Percentiles rank a stretch among this genome's conserved stretches.
phyloP scores from a whole-genome alignment of 2,888 invertebrate genomes.

The Tanytarsus gracilentus region DNA sequence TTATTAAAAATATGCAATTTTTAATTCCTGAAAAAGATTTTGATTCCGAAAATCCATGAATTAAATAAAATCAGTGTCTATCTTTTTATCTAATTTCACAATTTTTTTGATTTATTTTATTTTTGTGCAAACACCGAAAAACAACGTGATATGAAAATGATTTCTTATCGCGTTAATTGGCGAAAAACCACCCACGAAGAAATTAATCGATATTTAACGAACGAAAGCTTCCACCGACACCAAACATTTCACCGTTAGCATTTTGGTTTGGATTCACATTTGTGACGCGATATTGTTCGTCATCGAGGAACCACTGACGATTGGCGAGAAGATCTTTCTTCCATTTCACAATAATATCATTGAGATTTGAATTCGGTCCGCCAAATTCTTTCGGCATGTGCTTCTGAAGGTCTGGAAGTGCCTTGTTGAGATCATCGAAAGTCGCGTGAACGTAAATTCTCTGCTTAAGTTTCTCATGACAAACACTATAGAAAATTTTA shows the following conservation, averaged over 20 bases:
- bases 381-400: conserved; percentile 44
- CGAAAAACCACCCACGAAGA: background rate
- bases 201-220: conserved; percentile 18
- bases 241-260: conserved; percentile 1
- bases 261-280: conserved; percentile 36
- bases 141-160: too few species aligned
- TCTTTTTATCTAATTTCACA: too few species aligned
- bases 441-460: conserved; percentile 31
- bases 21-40: too few species aligned
- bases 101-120: too few species aligned
- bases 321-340: conserved; percentile 38
- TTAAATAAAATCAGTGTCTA: too few species aligned
- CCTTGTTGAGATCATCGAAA: conserved; percentile 38
- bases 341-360: conserved; percentile 38
- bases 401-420: conserved; percentile 36
- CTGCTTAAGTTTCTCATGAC: conserved; percentile 13
- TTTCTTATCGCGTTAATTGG: background rate
- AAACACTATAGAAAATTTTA: conserved; percentile 1
- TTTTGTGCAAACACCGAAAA: too few species aligned
- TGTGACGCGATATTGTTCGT: conserved; percentile 38
- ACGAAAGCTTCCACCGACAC: conserved; percentile 18
- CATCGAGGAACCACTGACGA: conserved; percentile 41
- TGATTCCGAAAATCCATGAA: too few species aligned
- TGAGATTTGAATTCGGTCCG: conserved; percentile 40
- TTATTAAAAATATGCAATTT: too few species aligned